These are phyloP conservation scores for Troides aeacus DNA, from an alignment of 2,888 invertebrate species.

Conservation along the genomic window DNA sequence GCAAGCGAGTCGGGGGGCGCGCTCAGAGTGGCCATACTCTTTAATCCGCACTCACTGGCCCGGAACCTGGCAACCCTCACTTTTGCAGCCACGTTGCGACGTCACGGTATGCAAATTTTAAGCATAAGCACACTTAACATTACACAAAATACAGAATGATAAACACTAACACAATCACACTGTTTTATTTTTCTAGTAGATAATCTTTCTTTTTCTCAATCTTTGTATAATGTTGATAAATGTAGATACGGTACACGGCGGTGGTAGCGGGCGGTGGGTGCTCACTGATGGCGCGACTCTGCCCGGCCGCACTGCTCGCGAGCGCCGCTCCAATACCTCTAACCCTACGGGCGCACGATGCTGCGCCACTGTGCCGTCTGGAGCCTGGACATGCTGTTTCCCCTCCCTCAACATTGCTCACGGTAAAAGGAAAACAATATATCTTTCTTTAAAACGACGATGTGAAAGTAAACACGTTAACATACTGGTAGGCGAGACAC, in stretches of 20 bases:
- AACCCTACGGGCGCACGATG: constrained; percentile 64
- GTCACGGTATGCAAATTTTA: constrained; percentile 43
- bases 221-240: background rate
- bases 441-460: background rate
- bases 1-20: constrained; percentile 37
- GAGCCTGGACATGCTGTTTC: constrained; percentile 58
- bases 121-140: no score
- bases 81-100: constrained; percentile 62
- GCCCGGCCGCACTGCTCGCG: constrained; percentile 57
- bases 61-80: constrained; percentile 52
- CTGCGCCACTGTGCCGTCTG: constrained; percentile 62
- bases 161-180: background rate
- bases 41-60: constrained; percentile 56
- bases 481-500: no score
- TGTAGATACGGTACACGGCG: constrained; percentile 57
- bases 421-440: constrained; percentile 38
- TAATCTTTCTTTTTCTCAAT: background rate
- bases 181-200: background rate
- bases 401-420: constrained; percentile 52
- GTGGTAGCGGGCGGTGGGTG: constrained; percentile 66
- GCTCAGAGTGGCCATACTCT: constrained; percentile 62
- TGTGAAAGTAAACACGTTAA: no score
- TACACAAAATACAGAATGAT: no score
- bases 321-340: constrained; percentile 59
- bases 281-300: constrained; percentile 53